Evolutionary conservation across 2,888 invertebrate species (phyloP), one percentile per base, ranked within the genome.

Genomic region (Spodoptera exigua): DNA sequence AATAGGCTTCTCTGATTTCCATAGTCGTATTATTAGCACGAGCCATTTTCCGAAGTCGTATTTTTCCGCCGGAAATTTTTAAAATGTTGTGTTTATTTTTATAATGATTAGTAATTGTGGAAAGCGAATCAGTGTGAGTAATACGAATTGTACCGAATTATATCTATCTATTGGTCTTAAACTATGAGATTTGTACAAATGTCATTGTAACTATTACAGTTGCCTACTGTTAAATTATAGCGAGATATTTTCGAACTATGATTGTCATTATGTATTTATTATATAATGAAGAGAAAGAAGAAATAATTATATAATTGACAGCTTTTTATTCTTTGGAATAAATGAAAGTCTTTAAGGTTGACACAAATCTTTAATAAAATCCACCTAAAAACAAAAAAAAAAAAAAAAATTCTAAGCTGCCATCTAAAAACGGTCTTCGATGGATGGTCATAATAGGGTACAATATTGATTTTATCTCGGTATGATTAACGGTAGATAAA

Each of bases 111-210:
- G 39, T 35, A 45, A 55, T 58, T 61, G 36, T 59, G 34, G 37
- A 61, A 59, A 45, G n/a, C 11, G 43, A 56, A 60, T 64, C 52
- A 60, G 46, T 66, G 54, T 59, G 62, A 54, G 72, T 43, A 69
- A 74, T 62, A 64, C 35, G 64, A 62, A 67, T 55, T 77, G 57
- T 79, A 73, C 82, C 81, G 81, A 82, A 81, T 80, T 83, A 71
- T 62, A 64, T 70, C 49, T 62, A 73, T 74, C 68, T 78, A 64
- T 68, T 63, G 62, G 66, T 75, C 62, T 63, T 65, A 58, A 27
- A 72, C 73, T 73, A 76, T 60, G 67, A 70, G 63, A 72, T 80
- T 76, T 70, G 72, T 79, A 72, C 81, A 74, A 76, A 74, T 80
- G 74, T 80, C 66, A 70, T 61, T 70, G 61, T 63, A 71, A 63